phyloP scores from a whole-genome alignment of 2,888 invertebrate species.

The Chalcosyrphus nemorum region DNA sequence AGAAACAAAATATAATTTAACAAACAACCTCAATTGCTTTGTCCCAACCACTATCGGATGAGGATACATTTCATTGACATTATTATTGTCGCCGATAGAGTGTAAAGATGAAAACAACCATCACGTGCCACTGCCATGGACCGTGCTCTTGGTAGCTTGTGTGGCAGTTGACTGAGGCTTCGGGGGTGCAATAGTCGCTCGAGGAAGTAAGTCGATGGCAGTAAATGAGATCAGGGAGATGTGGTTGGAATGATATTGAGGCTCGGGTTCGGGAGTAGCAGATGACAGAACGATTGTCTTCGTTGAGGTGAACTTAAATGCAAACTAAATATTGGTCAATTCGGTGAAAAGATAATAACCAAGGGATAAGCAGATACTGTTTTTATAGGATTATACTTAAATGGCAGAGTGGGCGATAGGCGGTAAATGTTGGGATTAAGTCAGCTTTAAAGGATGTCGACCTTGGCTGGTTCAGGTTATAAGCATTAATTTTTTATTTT shows the following conservation, averaged over 20 bases:
- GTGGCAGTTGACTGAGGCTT: not conserved
- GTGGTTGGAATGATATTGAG: slow-evolving; percentile 41
- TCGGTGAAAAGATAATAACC: slow-evolving; percentile 31
- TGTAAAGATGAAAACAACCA: slow-evolving; percentile 58
- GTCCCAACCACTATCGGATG: slow-evolving; percentile 52
- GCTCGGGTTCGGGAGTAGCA: not conserved
- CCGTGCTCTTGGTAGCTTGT: not conserved
- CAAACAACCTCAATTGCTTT: slow-evolving; percentile 59
- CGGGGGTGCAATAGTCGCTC: not conserved
- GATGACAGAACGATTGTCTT: not conserved
- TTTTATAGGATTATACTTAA: slow-evolving; percentile 7
- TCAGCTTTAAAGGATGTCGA: too few species aligned
- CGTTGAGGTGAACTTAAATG: slow-evolving; percentile 1
- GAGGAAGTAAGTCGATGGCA: slow-evolving; percentile 3
- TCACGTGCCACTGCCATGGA: slow-evolving; percentile 62
- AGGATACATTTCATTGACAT: slow-evolving; percentile 65
- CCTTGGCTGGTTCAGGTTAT: too few species aligned
- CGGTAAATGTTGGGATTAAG: slow-evolving; percentile 7
- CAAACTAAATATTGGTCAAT: slow-evolving; percentile 42
- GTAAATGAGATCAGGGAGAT: slow-evolving; percentile 49
- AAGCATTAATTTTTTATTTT: too few species aligned
- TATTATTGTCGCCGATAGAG: slow-evolving; percentile 60
- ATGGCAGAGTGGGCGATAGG: slow-evolving; percentile 4
- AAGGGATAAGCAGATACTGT: slow-evolving; percentile 25
- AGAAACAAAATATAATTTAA: slow-evolving; percentile 43